Conservation (phyloP, 2,888 invertebrate species). For the Apoderus coryli region DNA sequence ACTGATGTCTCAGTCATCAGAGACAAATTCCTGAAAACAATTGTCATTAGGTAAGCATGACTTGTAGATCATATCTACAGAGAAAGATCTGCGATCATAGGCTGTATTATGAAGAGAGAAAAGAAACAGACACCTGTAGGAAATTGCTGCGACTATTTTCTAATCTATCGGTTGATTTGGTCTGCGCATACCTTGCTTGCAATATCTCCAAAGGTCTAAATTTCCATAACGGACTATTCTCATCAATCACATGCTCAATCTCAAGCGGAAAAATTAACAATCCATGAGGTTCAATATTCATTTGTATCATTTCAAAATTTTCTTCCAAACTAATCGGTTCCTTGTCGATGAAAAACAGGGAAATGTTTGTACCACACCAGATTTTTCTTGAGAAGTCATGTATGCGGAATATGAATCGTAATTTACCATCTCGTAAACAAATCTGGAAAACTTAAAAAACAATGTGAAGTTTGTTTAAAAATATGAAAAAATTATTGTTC, state of each 20-base stretch:
- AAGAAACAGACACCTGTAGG: too few relatives aligned
- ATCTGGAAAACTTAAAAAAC: constrained; percentile 25
- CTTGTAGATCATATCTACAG: too few relatives aligned
- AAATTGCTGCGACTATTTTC: too few relatives aligned
- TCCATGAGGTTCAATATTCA: constrained; percentile 49
- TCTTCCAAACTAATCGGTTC: constrained; percentile 48
- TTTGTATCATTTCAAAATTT: constrained; percentile 54
- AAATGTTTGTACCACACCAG: constrained; percentile 45
- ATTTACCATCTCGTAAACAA: constrained; percentile 36
- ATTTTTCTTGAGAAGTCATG: constrained; percentile 53
- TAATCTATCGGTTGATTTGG: constrained; percentile 6
- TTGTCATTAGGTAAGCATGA: too few relatives aligned
- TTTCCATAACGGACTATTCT: constrained; percentile 60
- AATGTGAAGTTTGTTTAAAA: too few relatives aligned
- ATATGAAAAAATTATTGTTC: too few relatives aligned
- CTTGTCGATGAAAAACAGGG: constrained; percentile 50
- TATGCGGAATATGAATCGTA: constrained; percentile 66
- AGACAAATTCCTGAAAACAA: too few relatives aligned
- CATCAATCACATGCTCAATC: constrained; percentile 69
- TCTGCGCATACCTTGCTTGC: constrained; percentile 17
- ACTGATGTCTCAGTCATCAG: too few relatives aligned
- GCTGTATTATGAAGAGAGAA: too few relatives aligned
- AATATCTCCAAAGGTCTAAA: constrained; percentile 51
- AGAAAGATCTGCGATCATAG: too few relatives aligned
- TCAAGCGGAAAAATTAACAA: constrained; percentile 73